Evolutionary conservation across 2,113 vertebrate species (phyloP).

Genomic region (Neofelis nebulosa): DNA sequence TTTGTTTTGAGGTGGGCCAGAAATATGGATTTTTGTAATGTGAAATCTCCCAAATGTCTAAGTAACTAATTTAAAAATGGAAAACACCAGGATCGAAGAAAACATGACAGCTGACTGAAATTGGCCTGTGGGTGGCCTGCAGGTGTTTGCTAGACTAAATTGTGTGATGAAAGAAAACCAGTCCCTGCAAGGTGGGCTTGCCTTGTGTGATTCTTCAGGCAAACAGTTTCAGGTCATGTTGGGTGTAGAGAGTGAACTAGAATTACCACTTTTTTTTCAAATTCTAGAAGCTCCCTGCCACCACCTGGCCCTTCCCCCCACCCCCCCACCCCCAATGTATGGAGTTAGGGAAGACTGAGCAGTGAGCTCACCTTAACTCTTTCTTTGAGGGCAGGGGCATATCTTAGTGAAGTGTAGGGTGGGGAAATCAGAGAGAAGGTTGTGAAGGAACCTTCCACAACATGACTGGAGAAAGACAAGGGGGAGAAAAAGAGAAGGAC

Average conservation of each 20-base stretch:
- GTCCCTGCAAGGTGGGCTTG: neutral
- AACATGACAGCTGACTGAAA: neutral
- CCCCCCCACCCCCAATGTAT: too few relatives aligned
- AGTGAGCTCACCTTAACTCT: neutral
- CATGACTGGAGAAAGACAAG: neutral
- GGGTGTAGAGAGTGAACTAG: neutral
- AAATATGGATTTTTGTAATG: neutral
- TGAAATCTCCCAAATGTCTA: neutral
- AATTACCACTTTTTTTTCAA: neutral
- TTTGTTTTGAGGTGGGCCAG: neutral
- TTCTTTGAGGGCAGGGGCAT: neutral
- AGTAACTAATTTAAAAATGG: neutral
- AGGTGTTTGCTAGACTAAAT: neutral
- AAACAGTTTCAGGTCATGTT: neutral
- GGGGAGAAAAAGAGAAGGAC: neutral
- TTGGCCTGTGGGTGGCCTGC: too few relatives aligned
- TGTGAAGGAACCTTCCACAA: neutral
- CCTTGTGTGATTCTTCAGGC: neutral
- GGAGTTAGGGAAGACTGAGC: neutral
- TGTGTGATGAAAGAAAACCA: neutral
- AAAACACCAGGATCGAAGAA: neutral
- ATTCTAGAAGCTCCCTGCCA: neutral
- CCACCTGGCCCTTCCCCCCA: neutral
- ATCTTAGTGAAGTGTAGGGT: neutral
- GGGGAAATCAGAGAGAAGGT: neutral